A percentile compares a stretch with the other conserved stretches of the same genome.
Evolutionary conservation across 2,797 vertebrate genomes (phyloP).

Genomic region (Rhadinocentrus ornatus): DNA sequence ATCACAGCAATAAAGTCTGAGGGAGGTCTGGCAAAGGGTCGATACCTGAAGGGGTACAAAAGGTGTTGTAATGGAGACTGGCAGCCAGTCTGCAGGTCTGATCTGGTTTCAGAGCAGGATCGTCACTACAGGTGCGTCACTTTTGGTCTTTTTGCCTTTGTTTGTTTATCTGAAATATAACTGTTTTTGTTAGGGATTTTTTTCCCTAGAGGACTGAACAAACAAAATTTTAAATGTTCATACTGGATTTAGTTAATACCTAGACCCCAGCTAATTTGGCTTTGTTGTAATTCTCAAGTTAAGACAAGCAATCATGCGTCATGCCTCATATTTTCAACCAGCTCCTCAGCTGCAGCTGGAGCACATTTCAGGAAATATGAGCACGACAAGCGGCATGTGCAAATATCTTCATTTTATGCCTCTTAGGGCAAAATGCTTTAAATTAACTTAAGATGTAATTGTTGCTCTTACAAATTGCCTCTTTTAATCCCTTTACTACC

Average conservation of each 20-base stretch:
- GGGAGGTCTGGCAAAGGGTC: constrained; percentile 35
- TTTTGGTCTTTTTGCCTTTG: not conserved
- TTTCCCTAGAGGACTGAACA: not conserved
- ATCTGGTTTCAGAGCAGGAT: constrained; percentile 30
- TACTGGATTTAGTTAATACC: too few species aligned
- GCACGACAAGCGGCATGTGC: not conserved
- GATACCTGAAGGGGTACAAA: constrained; percentile 69
- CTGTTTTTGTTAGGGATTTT: not conserved
- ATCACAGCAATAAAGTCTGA: constrained; percentile 60
- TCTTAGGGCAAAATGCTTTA: not conserved
- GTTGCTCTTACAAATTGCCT: not conserved
- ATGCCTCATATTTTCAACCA: not conserved
- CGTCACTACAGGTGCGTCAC: constrained; percentile 54
- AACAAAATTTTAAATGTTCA: too few species aligned
- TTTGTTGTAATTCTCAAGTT: too few species aligned
- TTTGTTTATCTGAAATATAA: too few species aligned
- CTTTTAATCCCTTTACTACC: not conserved
- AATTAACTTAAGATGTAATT: not conserved
- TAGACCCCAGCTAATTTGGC: too few species aligned
- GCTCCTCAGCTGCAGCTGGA: not conserved
- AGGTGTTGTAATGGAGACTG: constrained; percentile 1
- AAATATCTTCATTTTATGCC: not conserved
- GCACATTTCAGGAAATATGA: not conserved
- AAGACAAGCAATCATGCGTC: too few species aligned
- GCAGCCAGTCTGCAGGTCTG: constrained; percentile 33